A percentile compares a stretch with the other conserved stretches of the same genome.
phyloP scores from a whole-genome alignment of 1,140 invertebrate genomes.

The Nixonia krombeini region DNA sequence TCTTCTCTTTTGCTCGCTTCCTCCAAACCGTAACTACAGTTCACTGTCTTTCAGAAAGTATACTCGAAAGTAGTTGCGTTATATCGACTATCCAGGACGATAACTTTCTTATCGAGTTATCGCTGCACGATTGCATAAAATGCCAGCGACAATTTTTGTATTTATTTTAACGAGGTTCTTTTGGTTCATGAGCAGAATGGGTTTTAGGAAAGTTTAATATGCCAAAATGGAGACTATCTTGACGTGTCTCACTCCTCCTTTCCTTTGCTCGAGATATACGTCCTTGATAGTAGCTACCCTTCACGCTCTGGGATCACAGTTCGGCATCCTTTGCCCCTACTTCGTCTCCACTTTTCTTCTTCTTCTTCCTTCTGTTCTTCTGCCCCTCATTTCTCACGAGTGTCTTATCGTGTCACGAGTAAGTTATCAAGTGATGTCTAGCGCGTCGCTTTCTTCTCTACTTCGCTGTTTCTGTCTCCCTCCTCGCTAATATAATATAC shows the following conservation, averaged over 20 bases:
- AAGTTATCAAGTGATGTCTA: conserved; percentile 44
- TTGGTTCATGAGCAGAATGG: no score
- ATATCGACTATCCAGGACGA: no score
- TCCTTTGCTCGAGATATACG: background rate
- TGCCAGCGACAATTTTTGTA: no score
- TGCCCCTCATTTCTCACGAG: conserved; percentile 46
- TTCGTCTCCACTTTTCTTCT: background rate
- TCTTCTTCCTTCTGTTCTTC: conserved; percentile 13
- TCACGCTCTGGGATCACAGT: background rate
- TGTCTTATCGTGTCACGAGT: conserved; percentile 41
- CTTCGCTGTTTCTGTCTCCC: conserved; percentile 1
- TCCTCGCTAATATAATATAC: conserved; percentile 13
- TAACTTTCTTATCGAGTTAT: no score
- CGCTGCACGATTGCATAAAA: no score
- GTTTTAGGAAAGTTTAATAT: no score
- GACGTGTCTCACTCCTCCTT: background rate
- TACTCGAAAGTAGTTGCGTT: background rate
- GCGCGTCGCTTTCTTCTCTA: conserved; percentile 11
- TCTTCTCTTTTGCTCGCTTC: background rate
- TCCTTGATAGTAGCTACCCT: background rate
- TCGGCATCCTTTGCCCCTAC: background rate
- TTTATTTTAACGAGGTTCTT: no score
- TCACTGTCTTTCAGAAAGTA: no score
- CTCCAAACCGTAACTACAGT: background rate
- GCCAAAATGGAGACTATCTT: no score